Evolutionary conservation across 2,113 vertebrate species (phyloP), one percentile per base, ranked within the genome.

Genomic region (Chaenocephalus aceratus): DNA sequence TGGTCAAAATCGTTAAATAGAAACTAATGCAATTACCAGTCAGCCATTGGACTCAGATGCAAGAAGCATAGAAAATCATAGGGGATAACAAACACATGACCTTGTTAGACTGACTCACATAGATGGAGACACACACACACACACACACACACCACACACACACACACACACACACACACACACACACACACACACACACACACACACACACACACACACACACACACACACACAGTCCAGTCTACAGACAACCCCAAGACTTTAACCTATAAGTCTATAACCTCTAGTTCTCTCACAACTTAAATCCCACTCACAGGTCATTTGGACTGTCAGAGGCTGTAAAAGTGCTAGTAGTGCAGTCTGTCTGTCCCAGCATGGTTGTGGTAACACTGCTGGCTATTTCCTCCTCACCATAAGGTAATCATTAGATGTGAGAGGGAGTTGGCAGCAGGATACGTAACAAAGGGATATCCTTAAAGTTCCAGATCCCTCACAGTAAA

Each of bases 361-460:
- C 81, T 90, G 83, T 68, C 65, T 65, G 81, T 88, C 78, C 77
- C 81, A 69, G 77, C 81, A 70, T 79, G 87, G 84, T 87, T 90
- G 89, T 89, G 88, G 88, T 89, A 79, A 80, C 81, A 68, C 61
- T 79, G 84, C 78, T 77, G 86, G 84, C 87, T 82, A 75, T 89
- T 91, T 88, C 84, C 75, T 88, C 75, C 76, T 75, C 83, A 18
- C 78, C 93, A 94, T 85, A 91, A 91, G 89, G 89, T 86, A 90
- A 88, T 83, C 86, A 94, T 93, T 92, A 93, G 81, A 90, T 45
- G 71, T 88, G 81, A 90, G 83, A 82, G 58, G 63, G 72, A 86
- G 82, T 71, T 89, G 89, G 87, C 86, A 84, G 83, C 26, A 54
- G 62, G 60, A 56, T 58, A 30, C 30, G n/a, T 86, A 75, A 85